phyloP scores from a whole-genome alignment of 2,888 invertebrate species.

The Drosophila acutilabella region DNA sequence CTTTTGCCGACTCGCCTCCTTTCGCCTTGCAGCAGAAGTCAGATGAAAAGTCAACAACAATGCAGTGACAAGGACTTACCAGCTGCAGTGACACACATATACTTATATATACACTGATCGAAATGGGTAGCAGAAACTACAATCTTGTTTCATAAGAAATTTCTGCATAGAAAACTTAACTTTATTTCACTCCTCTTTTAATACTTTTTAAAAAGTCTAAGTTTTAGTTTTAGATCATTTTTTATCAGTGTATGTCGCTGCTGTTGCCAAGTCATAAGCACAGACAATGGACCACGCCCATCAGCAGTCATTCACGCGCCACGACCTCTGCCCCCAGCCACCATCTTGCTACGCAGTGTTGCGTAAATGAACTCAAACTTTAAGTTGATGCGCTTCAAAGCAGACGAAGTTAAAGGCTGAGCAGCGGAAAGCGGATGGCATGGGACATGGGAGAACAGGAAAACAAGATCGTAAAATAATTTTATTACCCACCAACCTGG shows the following conservation, averaged over 20 bases:
- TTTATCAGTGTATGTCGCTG: conserved; percentile 2
- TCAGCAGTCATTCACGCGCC: conserved; percentile 15
- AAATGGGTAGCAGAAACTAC: neutral
- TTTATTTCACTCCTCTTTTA: no score
- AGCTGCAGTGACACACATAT: conserved; percentile 37
- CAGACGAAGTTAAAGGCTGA: neutral
- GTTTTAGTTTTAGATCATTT: neutral
- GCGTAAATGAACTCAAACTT: conserved; percentile 74
- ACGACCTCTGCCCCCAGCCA: neutral
- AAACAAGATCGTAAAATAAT: conserved; percentile 78
- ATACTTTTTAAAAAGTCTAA: no score
- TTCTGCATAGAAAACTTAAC: no score
- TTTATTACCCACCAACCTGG: conserved; percentile 77
- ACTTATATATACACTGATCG: neutral
- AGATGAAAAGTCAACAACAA: conserved; percentile 63
- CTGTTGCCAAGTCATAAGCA: conserved; percentile 27
- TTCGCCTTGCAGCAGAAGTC: conserved; percentile 20
- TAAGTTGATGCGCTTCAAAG: conserved; percentile 59
- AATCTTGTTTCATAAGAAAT: no score
- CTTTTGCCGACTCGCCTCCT: no score
- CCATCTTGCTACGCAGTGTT: conserved; percentile 38
- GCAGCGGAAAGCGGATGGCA: neutral
- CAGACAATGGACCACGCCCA: conserved; percentile 55
- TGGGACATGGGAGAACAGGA: conserved; percentile 34
- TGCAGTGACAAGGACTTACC: conserved; percentile 45